Evolutionary conservation across 2,888 invertebrate genomes (phyloP).

Genomic region (Xiphydria camelus): DNA sequence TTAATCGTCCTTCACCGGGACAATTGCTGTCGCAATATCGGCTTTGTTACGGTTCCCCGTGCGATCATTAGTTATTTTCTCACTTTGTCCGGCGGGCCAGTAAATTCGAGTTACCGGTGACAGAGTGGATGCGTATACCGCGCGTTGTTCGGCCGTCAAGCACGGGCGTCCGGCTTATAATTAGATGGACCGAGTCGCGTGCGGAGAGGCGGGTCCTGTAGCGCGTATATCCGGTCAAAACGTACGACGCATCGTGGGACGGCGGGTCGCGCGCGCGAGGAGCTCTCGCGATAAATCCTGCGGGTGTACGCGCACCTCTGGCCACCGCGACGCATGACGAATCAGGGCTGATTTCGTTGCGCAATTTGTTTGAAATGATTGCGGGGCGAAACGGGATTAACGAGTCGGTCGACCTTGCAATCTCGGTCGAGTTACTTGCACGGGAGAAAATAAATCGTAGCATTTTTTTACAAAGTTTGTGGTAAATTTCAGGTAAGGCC

Average conservation of each 20-base stretch:
- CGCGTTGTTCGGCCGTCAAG: neutral
- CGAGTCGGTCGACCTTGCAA: too few species aligned
- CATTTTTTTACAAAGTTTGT: too few species aligned
- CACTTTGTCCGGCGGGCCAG: neutral
- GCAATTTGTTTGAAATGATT: conserved; percentile 44
- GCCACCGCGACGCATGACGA: conserved; percentile 36
- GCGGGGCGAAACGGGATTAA: conserved; percentile 38
- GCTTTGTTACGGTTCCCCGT: neutral
- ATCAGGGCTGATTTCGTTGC: conserved; percentile 27
- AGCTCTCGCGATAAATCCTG: too few species aligned
- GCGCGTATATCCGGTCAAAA: too few species aligned
- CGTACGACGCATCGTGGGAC: too few species aligned
- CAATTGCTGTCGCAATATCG: neutral
- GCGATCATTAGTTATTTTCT: conserved; percentile 4
- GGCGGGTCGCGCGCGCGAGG: too few species aligned
- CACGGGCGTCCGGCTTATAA: conserved; percentile 11
- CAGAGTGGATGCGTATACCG: neutral
- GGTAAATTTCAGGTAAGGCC: too few species aligned
- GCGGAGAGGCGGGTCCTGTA: too few species aligned
- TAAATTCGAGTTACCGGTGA: neutral
- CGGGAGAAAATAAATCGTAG: too few species aligned
- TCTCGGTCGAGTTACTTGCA: too few species aligned
- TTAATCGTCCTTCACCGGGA: too few species aligned
- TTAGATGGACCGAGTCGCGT: too few species aligned
- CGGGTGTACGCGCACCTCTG: neutral